These are phyloP conservation scores for Pseudobourletiella spinata DNA, from an alignment of 1,140 invertebrate genomes.

Conservation along the genomic window DNA sequence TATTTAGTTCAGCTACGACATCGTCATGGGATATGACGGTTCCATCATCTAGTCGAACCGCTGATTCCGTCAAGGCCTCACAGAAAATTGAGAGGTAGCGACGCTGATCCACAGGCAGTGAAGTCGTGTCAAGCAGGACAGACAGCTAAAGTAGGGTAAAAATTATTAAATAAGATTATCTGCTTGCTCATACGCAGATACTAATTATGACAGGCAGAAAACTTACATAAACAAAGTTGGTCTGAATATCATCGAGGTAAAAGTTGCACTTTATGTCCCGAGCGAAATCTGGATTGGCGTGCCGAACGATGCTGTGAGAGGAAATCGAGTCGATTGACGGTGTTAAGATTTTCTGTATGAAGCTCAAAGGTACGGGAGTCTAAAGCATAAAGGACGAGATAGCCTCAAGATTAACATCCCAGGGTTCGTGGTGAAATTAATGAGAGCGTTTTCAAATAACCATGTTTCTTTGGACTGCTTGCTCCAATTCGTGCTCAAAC, in stretches of 20 bases:
- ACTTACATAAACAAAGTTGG: constrained; percentile 77
- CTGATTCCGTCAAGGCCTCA: constrained; percentile 60
- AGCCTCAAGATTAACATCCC: too few species aligned
- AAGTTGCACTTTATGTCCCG: constrained; percentile 45
- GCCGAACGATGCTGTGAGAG: constrained; percentile 58
- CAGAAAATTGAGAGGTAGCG: constrained; percentile 64
- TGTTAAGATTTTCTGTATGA: constrained; percentile 58
- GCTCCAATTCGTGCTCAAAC: constrained; percentile 52
- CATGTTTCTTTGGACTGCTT: constrained; percentile 62
- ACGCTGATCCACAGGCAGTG: constrained; percentile 49
- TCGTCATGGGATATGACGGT: constrained; percentile 57
- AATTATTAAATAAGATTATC: too few species aligned
- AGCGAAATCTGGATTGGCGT: constrained; percentile 36
- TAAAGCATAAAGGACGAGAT: constrained; percentile 40
- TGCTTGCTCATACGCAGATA: too few species aligned
- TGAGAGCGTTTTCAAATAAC: background rate
- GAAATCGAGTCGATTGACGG: constrained; percentile 57
- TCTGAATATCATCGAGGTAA: constrained; percentile 67
- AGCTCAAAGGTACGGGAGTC: constrained; percentile 53
- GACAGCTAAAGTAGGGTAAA: too few species aligned
- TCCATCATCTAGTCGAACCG: constrained; percentile 49
- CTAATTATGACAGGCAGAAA: too few species aligned
- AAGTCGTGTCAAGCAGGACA: constrained; percentile 60
- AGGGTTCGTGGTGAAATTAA: too few species aligned
- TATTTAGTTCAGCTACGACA: constrained; percentile 63